Evolutionary conservation across 2,888 invertebrate genomes (phyloP), one percentile per base, ranked within the genome.

Genomic region (Eutolmus rufibarbis): DNA sequence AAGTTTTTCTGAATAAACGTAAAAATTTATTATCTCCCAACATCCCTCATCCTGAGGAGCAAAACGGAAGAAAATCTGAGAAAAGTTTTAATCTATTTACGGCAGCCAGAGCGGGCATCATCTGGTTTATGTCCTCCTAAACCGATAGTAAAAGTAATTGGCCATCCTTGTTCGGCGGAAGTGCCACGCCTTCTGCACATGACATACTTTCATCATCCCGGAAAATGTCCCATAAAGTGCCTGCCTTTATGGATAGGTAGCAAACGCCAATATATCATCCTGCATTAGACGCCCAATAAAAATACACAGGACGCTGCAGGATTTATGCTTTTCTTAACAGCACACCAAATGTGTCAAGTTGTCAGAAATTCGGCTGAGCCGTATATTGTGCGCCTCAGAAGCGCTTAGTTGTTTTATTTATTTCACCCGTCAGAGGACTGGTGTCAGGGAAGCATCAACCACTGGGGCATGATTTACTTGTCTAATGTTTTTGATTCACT

Each of bases 21-120:
- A 66, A 66, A 84, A 66, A 66, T 37, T 23, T 66, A 84, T 84
- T 56, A 66, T 57, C 66, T 66, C 66, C 19, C 40, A 23, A 84
- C 23, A 57, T 84, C 31, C 7, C 23, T 40, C 34, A 23, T n/a
- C 28, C 19, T n/a, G 9, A 57, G 66, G 23, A 82, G 37, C 5
- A 57, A 19, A 66, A 66, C 66, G 37, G 16, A 19, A 66, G 66
- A 31, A 66, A 84, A 37, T 46, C 46, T 40, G 56, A 66, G 57
- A 40, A 84, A 84, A 84, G 57, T 84, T 84, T 84, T 84, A 84
- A 84, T 84, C 82, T 84, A 84, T 84, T 84, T 84, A 84, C 40
- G 82, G 66, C 34, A 37, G 37, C 1, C 46, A 81, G 19, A 66
- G 40, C 28, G 82, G 66, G 66, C 40, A 84, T 84, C 82, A 84